Evolutionary conservation across 23 tunicate genomes (phyloP).

Genomic region (Phallusia fumigata): DNA sequence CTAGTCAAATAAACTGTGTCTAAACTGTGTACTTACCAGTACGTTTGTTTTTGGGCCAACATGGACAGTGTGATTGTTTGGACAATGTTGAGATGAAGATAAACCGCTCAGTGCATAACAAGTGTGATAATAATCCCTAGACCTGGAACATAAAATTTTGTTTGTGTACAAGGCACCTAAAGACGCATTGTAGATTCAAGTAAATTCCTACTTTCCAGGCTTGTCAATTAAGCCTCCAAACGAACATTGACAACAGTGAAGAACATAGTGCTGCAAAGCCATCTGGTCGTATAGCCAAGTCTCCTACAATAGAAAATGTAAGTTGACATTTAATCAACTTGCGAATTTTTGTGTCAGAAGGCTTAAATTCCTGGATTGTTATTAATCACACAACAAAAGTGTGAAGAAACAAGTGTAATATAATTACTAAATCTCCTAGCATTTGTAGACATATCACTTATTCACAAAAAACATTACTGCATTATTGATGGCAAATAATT

Average conservation of each 20-base stretch:
- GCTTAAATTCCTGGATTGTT: no score
- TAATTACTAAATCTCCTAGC: no score
- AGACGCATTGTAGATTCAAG: neutral
- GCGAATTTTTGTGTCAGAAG: no score
- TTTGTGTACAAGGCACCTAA: neutral
- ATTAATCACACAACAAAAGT: no score
- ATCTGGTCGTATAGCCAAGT: slow-evolving; percentile 69
- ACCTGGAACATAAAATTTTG: slow-evolving; percentile 34
- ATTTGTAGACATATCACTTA: no score
- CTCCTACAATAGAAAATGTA: slow-evolving; percentile 18
- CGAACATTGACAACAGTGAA: slow-evolving; percentile 82
- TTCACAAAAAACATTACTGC: no score
- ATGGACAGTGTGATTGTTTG: slow-evolving; percentile 25
- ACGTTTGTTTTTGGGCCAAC: slow-evolving; percentile 51
- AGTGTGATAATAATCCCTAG: slow-evolving; percentile 93
- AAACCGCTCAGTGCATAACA: slow-evolving; percentile 90
- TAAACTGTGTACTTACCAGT: slow-evolving; percentile 43
- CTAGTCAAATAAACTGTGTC: neutral
- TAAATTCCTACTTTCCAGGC: slow-evolving; percentile 89
- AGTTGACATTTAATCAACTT: no score
- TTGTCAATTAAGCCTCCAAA: slow-evolving; percentile 93
- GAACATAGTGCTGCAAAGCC: slow-evolving; percentile 77
- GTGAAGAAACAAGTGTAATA: no score
- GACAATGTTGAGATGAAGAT: slow-evolving; percentile 77
- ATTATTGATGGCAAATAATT: no score